A percentile compares a stretch with the other conserved stretches of the same genome.
Conservation (phyloP, 2,113 vertebrate genomes). For the Phoenicopterus ruber region DNA sequence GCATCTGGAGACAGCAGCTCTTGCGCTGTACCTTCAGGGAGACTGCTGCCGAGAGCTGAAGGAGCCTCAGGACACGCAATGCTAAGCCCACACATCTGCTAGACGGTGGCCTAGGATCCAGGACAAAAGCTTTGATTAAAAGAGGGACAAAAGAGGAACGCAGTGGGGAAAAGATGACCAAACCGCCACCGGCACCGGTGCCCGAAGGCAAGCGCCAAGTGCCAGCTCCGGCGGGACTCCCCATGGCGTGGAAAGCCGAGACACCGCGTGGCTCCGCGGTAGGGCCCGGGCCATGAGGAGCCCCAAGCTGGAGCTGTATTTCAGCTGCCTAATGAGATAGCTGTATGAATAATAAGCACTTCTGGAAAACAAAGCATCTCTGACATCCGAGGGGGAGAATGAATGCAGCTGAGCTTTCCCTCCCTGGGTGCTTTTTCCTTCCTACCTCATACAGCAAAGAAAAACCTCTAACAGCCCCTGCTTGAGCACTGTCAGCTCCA, state of each 20-base stretch:
- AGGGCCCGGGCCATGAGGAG: background rate
- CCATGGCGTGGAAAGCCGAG: fast-evolving
- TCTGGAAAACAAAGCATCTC: slow-evolving; percentile 21
- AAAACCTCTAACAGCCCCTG: background rate
- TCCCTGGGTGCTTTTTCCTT: background rate
- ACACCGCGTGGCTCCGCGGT: fast-evolving
- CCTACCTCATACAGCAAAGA: background rate
- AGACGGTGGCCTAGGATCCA: background rate
- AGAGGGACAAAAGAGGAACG: background rate
- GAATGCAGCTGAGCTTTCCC: background rate
- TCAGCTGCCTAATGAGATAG: slow-evolving; percentile 4
- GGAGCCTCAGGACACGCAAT: background rate
- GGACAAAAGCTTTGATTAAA: background rate
- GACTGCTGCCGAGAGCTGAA: background rate
- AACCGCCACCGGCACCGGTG: fast-evolving
- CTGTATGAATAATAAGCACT: slow-evolving; percentile 14
- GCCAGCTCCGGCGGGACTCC: background rate
- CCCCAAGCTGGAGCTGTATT: background rate
- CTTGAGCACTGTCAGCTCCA: background rate
- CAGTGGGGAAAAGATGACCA: background rate
- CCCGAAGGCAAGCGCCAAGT: background rate
- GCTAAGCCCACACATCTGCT: background rate
- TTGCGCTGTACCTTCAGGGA: background rate
- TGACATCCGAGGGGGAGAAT: background rate
- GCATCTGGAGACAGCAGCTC: background rate